Conservation (phyloP, 1,140 invertebrate species). For the Drosophila sp. region DNA sequence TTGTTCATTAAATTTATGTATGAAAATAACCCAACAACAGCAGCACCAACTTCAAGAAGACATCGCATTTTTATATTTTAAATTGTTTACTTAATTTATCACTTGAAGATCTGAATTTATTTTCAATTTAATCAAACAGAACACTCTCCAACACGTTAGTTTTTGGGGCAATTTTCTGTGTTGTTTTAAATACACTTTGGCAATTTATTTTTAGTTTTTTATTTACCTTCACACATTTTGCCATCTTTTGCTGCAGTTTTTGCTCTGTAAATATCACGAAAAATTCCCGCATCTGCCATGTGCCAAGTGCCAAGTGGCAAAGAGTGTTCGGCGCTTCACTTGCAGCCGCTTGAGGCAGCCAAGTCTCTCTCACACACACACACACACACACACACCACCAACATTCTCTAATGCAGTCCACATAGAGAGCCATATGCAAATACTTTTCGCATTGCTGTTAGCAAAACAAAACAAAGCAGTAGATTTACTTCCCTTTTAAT, state of each 20-base stretch:
- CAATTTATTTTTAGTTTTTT: slow-evolving; percentile 37
- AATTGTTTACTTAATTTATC: no score
- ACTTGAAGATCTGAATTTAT: no score
- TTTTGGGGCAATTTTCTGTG: neutral
- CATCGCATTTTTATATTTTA: no score
- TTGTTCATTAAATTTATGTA: slow-evolving; percentile 10
- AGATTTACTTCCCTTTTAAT: neutral
- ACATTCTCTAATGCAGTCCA: slow-evolving; percentile 49
- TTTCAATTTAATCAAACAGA: no score
- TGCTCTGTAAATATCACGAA: slow-evolving; percentile 47
- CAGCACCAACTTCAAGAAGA: no score
- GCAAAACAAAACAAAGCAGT: slow-evolving; percentile 2
- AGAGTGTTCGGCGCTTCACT: slow-evolving; percentile 37
- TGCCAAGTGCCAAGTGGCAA: slow-evolving; percentile 53
- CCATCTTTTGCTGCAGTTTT: slow-evolving; percentile 45
- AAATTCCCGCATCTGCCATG: slow-evolving; percentile 51
- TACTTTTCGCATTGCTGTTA: slow-evolving; percentile 56
- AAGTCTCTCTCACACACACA: slow-evolving; percentile 11
- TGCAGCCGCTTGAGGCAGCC: slow-evolving; percentile 52
- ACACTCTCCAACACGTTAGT: no score
- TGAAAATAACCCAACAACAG: neutral
- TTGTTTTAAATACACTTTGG: slow-evolving; percentile 1
- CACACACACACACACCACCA: slow-evolving; percentile 10
- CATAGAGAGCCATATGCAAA: slow-evolving; percentile 68
- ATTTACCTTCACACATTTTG: slow-evolving; percentile 55